Evolutionary conservation across 2,113 vertebrate species (phyloP).

Genomic region (Rattus norvegicus): DNA sequence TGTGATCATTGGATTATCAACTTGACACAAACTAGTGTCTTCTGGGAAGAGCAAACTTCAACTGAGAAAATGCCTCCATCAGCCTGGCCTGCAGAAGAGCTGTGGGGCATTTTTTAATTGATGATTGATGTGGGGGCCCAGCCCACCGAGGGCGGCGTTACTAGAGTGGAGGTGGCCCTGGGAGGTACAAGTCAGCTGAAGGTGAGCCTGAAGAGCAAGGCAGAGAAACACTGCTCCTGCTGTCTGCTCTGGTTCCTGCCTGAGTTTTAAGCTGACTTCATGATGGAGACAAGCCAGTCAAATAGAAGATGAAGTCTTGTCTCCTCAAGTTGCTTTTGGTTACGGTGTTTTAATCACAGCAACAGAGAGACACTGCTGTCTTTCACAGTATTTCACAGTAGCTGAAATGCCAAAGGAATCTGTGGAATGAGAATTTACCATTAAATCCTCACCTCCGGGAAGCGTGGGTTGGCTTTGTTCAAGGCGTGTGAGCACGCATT

Average conservation of each 20-base stretch:
- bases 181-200: no score
- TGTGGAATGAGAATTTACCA: slow-evolving; percentile 66
- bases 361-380: neutral
- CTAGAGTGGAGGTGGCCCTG: neutral
- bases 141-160: neutral
- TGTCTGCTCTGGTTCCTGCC: neutral
- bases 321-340: neutral
- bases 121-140: neutral
- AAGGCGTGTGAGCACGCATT: slow-evolving; percentile 98
- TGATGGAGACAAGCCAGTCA: neutral
- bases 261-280: neutral
- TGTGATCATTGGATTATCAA: neutral
- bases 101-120: neutral
- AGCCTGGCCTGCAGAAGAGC: neutral
- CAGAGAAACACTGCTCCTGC: neutral
- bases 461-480: slow-evolving; percentile 97
- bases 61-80: neutral
- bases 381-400: neutral
- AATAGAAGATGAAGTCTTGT: neutral
- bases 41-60: neutral
- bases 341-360: neutral
- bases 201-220: neutral
- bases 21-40: neutral
- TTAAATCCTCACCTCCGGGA: slow-evolving; percentile 92
- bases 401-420: neutral